Percentiles rank a stretch among this genome's conserved stretches.
These are phyloP conservation scores for Catamblyrhynchus diadema DNA, from an alignment of 2,797 vertebrate genomes.

Conservation along the genomic window DNA sequence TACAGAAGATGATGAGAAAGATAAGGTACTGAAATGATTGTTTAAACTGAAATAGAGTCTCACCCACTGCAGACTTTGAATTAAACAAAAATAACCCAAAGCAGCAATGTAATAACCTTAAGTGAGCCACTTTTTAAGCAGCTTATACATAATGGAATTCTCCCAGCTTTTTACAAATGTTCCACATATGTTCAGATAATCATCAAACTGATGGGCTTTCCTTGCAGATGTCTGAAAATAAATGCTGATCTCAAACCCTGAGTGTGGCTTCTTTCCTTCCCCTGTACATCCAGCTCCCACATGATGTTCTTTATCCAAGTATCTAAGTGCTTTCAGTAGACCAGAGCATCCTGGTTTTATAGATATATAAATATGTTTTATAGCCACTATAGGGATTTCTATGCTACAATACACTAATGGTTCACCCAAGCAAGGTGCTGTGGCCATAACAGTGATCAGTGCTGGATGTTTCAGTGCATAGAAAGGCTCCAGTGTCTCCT, in stretches of 20 bases:
- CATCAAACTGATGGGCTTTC: slow-evolving; percentile 15
- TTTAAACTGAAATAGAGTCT: slow-evolving; percentile 71
- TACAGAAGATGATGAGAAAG: slow-evolving; percentile 59
- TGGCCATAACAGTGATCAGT: slow-evolving; percentile 26
- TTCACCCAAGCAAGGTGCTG: slow-evolving; percentile 4
- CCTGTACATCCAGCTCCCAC: not conserved
- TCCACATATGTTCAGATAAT: slow-evolving; percentile 63
- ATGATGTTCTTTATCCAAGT: slow-evolving; percentile 4
- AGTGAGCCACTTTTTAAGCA: slow-evolving; percentile 63
- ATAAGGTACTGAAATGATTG: slow-evolving; percentile 66
- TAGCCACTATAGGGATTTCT: slow-evolving; percentile 15
- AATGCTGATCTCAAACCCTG: slow-evolving; percentile 13
- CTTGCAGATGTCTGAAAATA: slow-evolving; percentile 44
- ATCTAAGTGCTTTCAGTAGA: slow-evolving; percentile 40
- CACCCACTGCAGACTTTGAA: slow-evolving; percentile 54
- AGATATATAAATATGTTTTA: slow-evolving; percentile 61
- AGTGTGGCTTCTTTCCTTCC: slow-evolving; percentile 4
- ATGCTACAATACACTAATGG: slow-evolving; percentile 31
- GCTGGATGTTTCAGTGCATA: not conserved
- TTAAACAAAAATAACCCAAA: slow-evolving; percentile 71
- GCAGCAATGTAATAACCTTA: slow-evolving; percentile 65
- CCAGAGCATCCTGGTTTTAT: slow-evolving; percentile 48
- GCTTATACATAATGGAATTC: slow-evolving; percentile 68
- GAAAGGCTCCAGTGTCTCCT: slow-evolving; percentile 6
- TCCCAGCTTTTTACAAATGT: slow-evolving; percentile 50